These are phyloP conservation scores for Mus minutoides DNA, from an alignment of 2,797 vertebrate species.

Conservation along the genomic window DNA sequence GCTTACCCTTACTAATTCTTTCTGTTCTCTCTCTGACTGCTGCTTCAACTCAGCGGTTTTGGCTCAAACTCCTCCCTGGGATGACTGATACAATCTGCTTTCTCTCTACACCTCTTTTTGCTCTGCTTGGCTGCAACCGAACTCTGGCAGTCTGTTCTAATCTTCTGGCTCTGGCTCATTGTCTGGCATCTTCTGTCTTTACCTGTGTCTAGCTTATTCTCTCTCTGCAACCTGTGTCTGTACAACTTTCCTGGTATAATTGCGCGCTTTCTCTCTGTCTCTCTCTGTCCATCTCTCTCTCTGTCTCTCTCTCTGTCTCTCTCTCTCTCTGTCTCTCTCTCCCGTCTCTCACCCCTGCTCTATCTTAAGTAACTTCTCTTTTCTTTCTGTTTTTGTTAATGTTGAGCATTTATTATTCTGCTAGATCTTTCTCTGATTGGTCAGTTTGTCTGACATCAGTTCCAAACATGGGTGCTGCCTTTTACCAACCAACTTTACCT, in stretches of 20 bases:
- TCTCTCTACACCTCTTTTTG: no score
- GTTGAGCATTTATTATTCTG: not conserved
- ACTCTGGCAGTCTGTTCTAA: no score
- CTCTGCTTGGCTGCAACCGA: no score
- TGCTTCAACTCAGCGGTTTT: not conserved
- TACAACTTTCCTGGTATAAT: no score
- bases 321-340: no score
- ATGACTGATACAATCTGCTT: not conserved
- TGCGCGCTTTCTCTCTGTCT: no score
- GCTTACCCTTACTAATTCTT: not conserved
- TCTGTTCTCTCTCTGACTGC: not conserved
- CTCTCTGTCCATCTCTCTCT: no score
- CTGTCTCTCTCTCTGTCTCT: no score
- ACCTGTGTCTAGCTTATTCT: no score
- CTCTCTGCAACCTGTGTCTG: not conserved
- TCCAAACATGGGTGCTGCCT: not conserved
- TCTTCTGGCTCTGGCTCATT: not conserved
- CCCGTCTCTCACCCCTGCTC: no score
- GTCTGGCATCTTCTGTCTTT: not conserved
- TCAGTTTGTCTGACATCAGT: not conserved
- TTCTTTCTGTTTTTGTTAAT: not conserved
- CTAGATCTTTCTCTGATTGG: not conserved
- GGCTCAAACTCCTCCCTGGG: not conserved
- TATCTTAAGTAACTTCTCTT: not conserved
- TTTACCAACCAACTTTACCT: not conserved